phyloP scores from a whole-genome alignment of 2,888 invertebrate genomes.

The Iphiclides podalirius region DNA sequence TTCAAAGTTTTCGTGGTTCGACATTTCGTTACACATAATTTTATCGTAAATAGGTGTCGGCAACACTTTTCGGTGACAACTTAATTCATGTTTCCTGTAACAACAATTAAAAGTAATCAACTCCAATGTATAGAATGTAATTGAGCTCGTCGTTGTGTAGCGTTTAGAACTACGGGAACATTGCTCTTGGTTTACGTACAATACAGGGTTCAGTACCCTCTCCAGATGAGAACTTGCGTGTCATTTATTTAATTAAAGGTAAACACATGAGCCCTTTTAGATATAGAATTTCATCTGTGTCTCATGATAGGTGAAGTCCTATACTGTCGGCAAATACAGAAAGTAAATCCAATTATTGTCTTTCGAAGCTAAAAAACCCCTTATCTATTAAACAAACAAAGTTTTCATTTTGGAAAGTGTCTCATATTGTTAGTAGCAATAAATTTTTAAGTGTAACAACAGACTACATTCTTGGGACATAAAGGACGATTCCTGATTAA shows the following conservation, averaged over 20 bases:
- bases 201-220: background rate
- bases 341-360: no score
- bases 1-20: no score
- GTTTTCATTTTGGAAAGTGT: no score
- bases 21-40: no score
- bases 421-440: no score
- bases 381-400: background rate
- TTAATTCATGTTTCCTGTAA: conserved; percentile 13
- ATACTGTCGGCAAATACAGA: no score
- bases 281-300: background rate
- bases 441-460: no score
- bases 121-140: conserved; percentile 9
- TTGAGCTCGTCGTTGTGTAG: conserved; percentile 1
- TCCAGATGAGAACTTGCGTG: background rate
- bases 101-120: conserved; percentile 10
- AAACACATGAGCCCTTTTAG: background rate
- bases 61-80: no score
- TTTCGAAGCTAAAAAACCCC: background rate
- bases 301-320: no score
- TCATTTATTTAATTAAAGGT: background rate
- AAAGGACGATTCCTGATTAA: no score
- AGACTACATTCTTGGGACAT: no score
- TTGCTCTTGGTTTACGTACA: background rate
- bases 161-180: conserved; percentile 5
- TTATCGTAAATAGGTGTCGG: no score